These are phyloP conservation scores for Perognathus longimembris DNA, from an alignment of 2,113 vertebrate species.

Conservation along the genomic window DNA sequence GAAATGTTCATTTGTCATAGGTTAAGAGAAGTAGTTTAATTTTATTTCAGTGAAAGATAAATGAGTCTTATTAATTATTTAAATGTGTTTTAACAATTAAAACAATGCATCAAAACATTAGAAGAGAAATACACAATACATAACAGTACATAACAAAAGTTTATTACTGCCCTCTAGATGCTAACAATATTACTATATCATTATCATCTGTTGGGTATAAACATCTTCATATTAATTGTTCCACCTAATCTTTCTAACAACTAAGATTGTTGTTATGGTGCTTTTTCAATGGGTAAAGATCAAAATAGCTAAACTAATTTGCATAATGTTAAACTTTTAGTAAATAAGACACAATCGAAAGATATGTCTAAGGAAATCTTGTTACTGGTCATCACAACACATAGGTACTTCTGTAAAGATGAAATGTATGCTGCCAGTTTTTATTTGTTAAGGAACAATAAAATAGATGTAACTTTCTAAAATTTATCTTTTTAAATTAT, in stretches of 20 bases:
- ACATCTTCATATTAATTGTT: constrained; percentile 23
- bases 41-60: constrained; percentile 42
- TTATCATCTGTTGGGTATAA: constrained; percentile 1
- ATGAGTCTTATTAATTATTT: constrained; percentile 28
- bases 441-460: constrained; percentile 33
- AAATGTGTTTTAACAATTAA: constrained; percentile 26
- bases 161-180: not conserved
- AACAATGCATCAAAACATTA: not conserved
- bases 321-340: not conserved
- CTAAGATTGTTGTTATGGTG: constrained; percentile 24
- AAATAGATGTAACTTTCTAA: not conserved
- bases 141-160: constrained; percentile 1
- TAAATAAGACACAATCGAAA: constrained; percentile 5
- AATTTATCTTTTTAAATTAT: not conserved
- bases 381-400: not conserved
- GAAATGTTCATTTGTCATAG: not conserved
- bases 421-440: constrained; percentile 25
- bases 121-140: not conserved
- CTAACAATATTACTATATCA: not conserved
- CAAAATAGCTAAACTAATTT: not conserved
- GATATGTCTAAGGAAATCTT: constrained; percentile 1
- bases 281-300: not conserved
- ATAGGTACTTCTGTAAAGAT: not conserved
- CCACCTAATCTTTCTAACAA: not conserved
- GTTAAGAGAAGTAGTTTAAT: constrained; percentile 38